Evolutionary conservation across 2,797 vertebrate genomes (phyloP).

Genomic region (Sternotherus odoratus): DNA sequence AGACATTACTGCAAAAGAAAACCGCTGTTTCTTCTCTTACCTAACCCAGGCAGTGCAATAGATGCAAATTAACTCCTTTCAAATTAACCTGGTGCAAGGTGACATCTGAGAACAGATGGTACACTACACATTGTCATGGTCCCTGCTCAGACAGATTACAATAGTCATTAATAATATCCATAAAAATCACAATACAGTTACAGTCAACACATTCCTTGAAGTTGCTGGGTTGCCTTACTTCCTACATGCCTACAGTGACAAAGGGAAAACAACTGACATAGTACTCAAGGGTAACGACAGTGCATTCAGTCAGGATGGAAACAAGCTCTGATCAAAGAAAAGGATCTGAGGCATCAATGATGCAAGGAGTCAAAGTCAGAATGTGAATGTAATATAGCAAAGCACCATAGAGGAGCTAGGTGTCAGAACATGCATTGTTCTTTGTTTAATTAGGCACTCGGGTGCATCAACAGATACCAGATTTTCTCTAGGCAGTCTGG

Average conservation of each 20-base stretch:
- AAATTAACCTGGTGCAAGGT: background rate
- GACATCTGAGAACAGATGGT: background rate
- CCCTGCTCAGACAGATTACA: background rate
- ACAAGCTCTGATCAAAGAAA: background rate
- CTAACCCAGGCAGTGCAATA: background rate
- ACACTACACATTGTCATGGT: background rate
- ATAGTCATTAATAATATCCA: background rate
- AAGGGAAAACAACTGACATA: background rate
- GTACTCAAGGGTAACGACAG: background rate
- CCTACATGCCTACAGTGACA: rapidly evolving
- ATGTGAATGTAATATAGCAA: background rate
- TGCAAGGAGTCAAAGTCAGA: background rate
- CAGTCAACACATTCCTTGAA: background rate
- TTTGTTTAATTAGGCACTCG: background rate
- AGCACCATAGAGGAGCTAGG: background rate
- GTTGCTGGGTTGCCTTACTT: background rate
- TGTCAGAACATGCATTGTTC: background rate
- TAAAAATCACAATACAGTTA: background rate
- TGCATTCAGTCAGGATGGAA: background rate
- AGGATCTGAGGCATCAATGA: background rate
- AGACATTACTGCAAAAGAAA: background rate
- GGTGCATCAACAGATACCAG: background rate
- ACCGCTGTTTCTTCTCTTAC: background rate
- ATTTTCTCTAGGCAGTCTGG: background rate
- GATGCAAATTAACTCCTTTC: background rate